Evolutionary conservation across 2,797 vertebrate genomes (phyloP), one percentile per base, ranked within the genome.

Genomic region (Eulemur mongoz): DNA sequence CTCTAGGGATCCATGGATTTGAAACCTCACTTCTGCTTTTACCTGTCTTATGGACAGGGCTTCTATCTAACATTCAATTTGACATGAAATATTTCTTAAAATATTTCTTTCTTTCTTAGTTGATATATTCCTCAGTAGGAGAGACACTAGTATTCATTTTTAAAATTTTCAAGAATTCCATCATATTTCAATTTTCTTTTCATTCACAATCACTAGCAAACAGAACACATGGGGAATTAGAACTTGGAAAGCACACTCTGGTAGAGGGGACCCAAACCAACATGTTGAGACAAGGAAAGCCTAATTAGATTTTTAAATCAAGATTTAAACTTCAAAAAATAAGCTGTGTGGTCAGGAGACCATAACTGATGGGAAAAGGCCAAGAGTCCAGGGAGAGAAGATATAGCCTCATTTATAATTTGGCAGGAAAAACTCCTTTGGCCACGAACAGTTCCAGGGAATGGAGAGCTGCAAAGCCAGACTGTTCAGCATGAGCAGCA

Each of bases 291-390:
- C 65, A 98, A 88, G 52, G 5, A 94, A 97, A 97, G 89, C 48
- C 61, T 95, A 79, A 95, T 97, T 94, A 91, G 12, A 92, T 48
- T 95, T 97, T 96, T 72, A 97, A 98, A 96, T 96, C 61, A 91
- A 82, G 94, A 95, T 97, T 97, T 96, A 79, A 97, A 98, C 94
- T 91, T 70, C 80, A 59, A 96, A 94, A 69, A 86, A 86, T 92
- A 96, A 98, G 30, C 52, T 96, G 22, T 96, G 67, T 95, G 92
- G 85, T 97, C 92, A 97, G 27, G 82, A 35, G 35, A 95, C 76
- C 54, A 59, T 91, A 97, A 97, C 81, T 93, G 52, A 94, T 48
- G 35, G 18, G 12, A 30, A 97, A 96, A 96, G 32, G 70, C 70
- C 82, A 95, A 22, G 43, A 95, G 32, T 94, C 76, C 59, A 84